Evolutionary conservation across 1,140 invertebrate genomes (phyloP).

Genomic region (Ladona fulva): DNA sequence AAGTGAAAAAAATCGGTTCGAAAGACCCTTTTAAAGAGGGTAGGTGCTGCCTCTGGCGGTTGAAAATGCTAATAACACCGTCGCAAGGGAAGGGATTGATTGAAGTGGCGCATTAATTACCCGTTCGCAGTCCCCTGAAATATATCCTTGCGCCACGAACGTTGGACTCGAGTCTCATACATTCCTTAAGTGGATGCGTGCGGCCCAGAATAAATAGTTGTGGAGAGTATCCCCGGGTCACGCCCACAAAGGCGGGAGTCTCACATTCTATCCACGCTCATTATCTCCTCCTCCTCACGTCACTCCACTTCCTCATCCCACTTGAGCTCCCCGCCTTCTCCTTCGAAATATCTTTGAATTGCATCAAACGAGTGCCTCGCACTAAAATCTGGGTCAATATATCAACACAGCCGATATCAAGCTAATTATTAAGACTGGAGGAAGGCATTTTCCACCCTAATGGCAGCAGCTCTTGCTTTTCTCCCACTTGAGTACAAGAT

Average conservation of each 20-base stretch:
- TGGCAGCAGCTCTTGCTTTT: too few species aligned
- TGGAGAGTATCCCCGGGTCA: background rate
- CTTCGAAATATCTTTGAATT: background rate
- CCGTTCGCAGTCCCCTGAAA: background rate
- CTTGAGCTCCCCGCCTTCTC: too few species aligned
- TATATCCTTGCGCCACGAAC: background rate
- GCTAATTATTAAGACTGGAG: too few species aligned
- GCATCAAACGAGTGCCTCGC: too few species aligned
- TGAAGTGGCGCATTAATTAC: slow-evolving; percentile 2
- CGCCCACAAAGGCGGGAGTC: background rate
- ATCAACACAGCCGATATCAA: too few species aligned
- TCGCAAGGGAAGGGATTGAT: background rate
- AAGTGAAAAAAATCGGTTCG: too few species aligned
- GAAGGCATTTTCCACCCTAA: too few species aligned
- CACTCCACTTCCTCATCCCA: too few species aligned
- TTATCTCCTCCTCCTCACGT: background rate
- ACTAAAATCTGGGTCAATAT: too few species aligned
- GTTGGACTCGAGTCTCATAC: background rate
- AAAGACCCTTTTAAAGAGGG: background rate
- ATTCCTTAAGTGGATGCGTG: slow-evolving; percentile 8
- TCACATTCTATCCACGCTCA: background rate
- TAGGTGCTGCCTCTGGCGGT: background rate
- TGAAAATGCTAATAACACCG: background rate
- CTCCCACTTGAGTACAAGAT: too few species aligned
- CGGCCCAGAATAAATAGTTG: background rate